Evolutionary conservation across 92 coral and sea anemone genomes (phyloP), one percentile per base, ranked within the genome.

Genomic region (Pocillopora meandrina): DNA sequence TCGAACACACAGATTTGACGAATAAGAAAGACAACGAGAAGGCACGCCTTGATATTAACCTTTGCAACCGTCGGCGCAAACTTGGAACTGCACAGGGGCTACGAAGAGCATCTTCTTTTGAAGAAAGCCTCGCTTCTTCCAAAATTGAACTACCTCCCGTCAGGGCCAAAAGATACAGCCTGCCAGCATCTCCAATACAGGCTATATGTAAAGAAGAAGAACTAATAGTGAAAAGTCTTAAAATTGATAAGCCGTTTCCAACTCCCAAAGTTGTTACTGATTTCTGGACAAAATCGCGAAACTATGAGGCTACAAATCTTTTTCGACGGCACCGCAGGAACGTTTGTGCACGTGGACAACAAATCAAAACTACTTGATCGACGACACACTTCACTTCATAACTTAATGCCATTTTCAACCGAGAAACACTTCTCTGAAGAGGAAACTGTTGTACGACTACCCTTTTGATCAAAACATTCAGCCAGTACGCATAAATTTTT

Each of bases 31-130:
- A 33, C 6, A 18, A 19, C 3, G 31, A 26, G 31, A 26, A 26
- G 31, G 65, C 68, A 9, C 57, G 67, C 68, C 76, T 56, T 57
- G n/a, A 56, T 13, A 67, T 5, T 21, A 26, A 26, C 31, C 31
- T 26, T 26, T 26, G 31, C 31, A 68, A 33, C 70, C 70, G 70
- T 23, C 35, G 34, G 12, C 13, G 70, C 11, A 65, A 14, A 65
- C 20, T 65, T 26, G 31, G 31, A 26, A 26, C 31, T 26, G 31
- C 31, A 14, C 75, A 16, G n/a, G 55, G 14, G 34, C 34, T 55
- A 6, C 84, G 84, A 10, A 66, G 74, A 55, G 60, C 52, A 34
- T 80, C 75, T 31, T 56, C 21, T 31, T 21, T 65, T 15, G 84
- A 67, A 7, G 84, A 68, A 10, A 68, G 75, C 13, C 10, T 56